Percentiles rank a stretch among this genome's conserved stretches.
These are phyloP conservation scores for Urosaurus nigricauda DNA, from an alignment of 2,797 vertebrate species.

Conservation along the genomic window DNA sequence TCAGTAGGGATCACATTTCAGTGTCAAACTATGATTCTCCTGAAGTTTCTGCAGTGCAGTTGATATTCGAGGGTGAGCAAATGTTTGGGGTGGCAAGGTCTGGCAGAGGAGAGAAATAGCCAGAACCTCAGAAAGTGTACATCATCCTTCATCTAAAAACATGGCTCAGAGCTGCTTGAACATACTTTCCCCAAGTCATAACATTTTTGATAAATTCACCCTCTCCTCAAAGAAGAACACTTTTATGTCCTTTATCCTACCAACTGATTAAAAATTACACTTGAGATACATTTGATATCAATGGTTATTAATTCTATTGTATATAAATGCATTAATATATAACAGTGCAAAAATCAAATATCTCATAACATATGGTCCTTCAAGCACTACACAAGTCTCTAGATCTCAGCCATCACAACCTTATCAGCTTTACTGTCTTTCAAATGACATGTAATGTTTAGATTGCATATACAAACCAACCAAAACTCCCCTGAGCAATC, in stretches of 20 bases:
- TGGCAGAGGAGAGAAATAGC: no score
- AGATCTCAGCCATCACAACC: background rate
- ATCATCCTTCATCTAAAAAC: background rate
- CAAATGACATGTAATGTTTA: background rate
- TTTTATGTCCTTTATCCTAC: background rate
- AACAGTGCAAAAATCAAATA: background rate
- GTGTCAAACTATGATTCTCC: no score
- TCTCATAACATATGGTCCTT: background rate
- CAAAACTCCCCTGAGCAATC: background rate
- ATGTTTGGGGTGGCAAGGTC: no score
- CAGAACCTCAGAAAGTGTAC: no score
- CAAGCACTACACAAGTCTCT: background rate
- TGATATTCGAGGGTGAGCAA: no score
- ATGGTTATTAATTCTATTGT: background rate
- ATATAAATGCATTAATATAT: background rate
- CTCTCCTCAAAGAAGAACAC: background rate
- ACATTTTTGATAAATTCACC: background rate
- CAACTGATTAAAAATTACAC: background rate
- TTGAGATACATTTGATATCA: background rate
- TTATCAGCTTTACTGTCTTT: background rate
- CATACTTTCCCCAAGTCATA: background rate
- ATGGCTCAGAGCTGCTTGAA: background rate
- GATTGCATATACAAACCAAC: background rate
- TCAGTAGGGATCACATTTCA: no score
- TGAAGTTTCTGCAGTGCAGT: no score